Percentiles rank a stretch among this genome's conserved stretches.
Evolutionary conservation across 30 jellyfish, hydroid and myxozoan genomes (phyloP).

Genomic region (Cassiopea andromeda): DNA sequence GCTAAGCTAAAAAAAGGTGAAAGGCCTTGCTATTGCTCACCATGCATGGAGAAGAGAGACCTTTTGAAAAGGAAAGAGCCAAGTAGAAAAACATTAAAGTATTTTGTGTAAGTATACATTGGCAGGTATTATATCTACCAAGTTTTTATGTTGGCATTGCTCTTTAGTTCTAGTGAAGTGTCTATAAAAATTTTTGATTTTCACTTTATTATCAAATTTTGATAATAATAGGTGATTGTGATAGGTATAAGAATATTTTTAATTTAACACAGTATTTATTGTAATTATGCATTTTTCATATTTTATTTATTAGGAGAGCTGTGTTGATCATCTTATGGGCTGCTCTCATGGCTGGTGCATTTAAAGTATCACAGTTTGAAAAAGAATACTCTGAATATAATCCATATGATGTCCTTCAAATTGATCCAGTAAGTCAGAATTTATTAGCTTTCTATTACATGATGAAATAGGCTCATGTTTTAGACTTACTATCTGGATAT

Average conservation of each 20-base stretch:
- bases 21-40: conserved; percentile 97
- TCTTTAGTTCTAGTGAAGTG: too few relatives aligned
- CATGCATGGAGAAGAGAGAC: conserved; percentile 92
- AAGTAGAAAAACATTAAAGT: conserved; percentile 64
- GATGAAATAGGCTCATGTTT: too few relatives aligned
- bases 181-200: too few relatives aligned
- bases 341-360: conserved; percentile 87
- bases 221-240: too few relatives aligned
- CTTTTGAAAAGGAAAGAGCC: conserved; percentile 75
- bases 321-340: conserved; percentile 87
- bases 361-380: conserved; percentile 95
- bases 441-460: background rate
- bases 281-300: background rate
- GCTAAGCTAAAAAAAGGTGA: conserved; percentile 66
- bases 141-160: too few relatives aligned
- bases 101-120: conserved; percentile 36
- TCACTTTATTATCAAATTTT: too few relatives aligned
- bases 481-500: too few relatives aligned
- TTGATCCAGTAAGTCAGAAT: conserved; percentile 76
- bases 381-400: conserved; percentile 92
- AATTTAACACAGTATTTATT: too few relatives aligned
- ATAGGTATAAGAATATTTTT: too few relatives aligned
- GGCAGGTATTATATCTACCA: too few relatives aligned
- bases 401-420: conserved; percentile 89
- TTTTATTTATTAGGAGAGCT: conserved; percentile 68